Evolutionary conservation across 2,888 invertebrate genomes (phyloP).

Genomic region (Tricholauxania praeusta): DNA sequence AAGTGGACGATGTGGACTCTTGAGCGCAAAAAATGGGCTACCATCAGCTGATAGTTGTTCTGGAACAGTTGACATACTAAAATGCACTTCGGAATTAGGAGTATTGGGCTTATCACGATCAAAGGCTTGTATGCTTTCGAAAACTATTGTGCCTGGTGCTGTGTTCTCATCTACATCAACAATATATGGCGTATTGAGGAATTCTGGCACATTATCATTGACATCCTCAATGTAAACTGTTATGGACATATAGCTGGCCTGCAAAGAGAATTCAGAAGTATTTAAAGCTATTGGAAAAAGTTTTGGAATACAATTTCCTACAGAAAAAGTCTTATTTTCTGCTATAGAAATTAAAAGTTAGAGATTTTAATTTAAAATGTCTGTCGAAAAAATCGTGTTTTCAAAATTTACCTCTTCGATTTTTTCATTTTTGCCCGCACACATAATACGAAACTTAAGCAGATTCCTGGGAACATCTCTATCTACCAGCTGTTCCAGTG

Average conservation of each 20-base stretch:
- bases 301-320: too few relatives aligned
- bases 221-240: conserved; percentile 91
- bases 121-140: conserved; percentile 82
- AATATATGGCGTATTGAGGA: conserved; percentile 82
- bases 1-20: conserved; percentile 82
- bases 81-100: conserved; percentile 88
- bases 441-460: conserved; percentile 84
- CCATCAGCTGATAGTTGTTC: conserved; percentile 62
- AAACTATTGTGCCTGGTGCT: conserved; percentile 81
- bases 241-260: conserved; percentile 86
- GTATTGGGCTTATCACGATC: conserved; percentile 90
- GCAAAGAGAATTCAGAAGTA: conserved; percentile 40
- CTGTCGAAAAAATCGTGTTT: too few relatives aligned
- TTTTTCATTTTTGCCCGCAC: conserved; percentile 67
- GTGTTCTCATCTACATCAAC: conserved; percentile 85
- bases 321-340: too few relatives aligned
- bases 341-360: too few relatives aligned
- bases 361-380: too few relatives aligned
- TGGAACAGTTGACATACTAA: conserved; percentile 77
- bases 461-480: conserved; percentile 83
- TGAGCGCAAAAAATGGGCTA: conserved; percentile 76
- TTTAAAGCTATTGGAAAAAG: not conserved
- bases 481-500: conserved; percentile 85
- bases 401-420: conserved; percentile 60
- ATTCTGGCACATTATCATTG: conserved; percentile 85